These are phyloP conservation scores for Melanostoma mellinum DNA, from an alignment of 2,888 invertebrate species.

Conservation along the genomic window DNA sequence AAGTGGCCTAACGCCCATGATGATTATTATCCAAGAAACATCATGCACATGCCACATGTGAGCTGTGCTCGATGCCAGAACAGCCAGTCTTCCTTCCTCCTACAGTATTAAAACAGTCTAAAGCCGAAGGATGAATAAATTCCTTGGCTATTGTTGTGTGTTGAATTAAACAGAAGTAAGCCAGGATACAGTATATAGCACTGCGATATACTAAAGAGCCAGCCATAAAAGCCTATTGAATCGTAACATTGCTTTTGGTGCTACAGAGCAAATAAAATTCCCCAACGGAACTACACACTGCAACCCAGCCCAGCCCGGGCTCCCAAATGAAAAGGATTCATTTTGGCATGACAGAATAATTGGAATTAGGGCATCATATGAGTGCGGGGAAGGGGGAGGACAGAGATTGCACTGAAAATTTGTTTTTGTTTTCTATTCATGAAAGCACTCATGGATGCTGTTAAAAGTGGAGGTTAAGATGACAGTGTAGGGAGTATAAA, in stretches of 20 bases:
- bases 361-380: slow-evolving; percentile 68
- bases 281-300: slow-evolving; percentile 12
- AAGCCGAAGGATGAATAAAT: slow-evolving; percentile 43
- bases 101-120: not conserved
- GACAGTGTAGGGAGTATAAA: slow-evolving; percentile 14
- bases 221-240: slow-evolving; percentile 56
- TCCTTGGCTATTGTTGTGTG: slow-evolving; percentile 48
- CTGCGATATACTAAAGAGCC: not conserved
- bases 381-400: not conserved
- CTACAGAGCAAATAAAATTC: slow-evolving; percentile 32
- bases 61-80: slow-evolving; percentile 16
- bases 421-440: slow-evolving; percentile 47
- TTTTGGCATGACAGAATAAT: slow-evolving; percentile 70
- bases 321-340: slow-evolving; percentile 61
- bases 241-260: slow-evolving; percentile 49
- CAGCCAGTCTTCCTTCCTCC: slow-evolving; percentile 13
- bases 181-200: slow-evolving; percentile 6
- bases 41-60: slow-evolving; percentile 49
- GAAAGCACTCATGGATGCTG: slow-evolving; percentile 27
- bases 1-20: slow-evolving; percentile 29
- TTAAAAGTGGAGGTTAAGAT: slow-evolving; percentile 3
- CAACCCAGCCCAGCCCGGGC: slow-evolving; percentile 3
- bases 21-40: slow-evolving; percentile 45
- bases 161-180: slow-evolving; percentile 56
- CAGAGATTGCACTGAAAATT: slow-evolving; percentile 42